Conservation (phyloP, 2,888 invertebrate species). For the Thymelicus lineola region DNA sequence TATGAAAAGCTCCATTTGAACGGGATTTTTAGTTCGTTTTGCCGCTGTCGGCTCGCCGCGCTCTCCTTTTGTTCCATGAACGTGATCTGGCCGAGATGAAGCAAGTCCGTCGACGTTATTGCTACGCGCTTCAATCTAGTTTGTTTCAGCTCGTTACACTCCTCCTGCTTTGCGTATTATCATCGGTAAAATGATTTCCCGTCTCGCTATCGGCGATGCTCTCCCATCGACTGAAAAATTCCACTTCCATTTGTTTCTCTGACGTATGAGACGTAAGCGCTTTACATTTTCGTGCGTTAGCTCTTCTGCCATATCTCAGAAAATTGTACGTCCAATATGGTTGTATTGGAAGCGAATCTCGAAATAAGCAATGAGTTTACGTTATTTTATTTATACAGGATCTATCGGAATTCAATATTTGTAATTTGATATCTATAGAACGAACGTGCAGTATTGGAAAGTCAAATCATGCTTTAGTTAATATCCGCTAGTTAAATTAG, state of each 20-base stretch:
- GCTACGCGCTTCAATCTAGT: slow-evolving; percentile 71
- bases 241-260: slow-evolving; percentile 65
- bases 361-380: slow-evolving; percentile 65
- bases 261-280: slow-evolving; percentile 66
- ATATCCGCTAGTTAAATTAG: too few species aligned
- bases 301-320: slow-evolving; percentile 65
- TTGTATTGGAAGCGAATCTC: slow-evolving; percentile 45
- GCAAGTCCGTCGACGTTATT: slow-evolving; percentile 75
- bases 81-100: slow-evolving; percentile 81
- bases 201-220: slow-evolving; percentile 53
- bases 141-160: slow-evolving; percentile 69
- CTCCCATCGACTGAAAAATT: slow-evolving; percentile 54
- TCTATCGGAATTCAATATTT: slow-evolving; percentile 28
- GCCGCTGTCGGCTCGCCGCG: slow-evolving; percentile 64
- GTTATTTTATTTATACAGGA: slow-evolving; percentile 10
- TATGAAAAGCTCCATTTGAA: slow-evolving; percentile 78
- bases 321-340: slow-evolving; percentile 68
- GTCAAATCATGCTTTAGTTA: slow-evolving; percentile 23
- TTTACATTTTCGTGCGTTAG: slow-evolving; percentile 68
- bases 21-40: slow-evolving; percentile 71
- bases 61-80: slow-evolving; percentile 78
- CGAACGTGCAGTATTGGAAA: slow-evolving; percentile 1
- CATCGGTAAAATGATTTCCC: slow-evolving; percentile 65
- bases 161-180: slow-evolving; percentile 64
- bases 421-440: slow-evolving; percentile 6